These are phyloP conservation scores for Sebastes oblongus DNA, from an alignment of 2,797 vertebrate species.

Conservation along the genomic window DNA sequence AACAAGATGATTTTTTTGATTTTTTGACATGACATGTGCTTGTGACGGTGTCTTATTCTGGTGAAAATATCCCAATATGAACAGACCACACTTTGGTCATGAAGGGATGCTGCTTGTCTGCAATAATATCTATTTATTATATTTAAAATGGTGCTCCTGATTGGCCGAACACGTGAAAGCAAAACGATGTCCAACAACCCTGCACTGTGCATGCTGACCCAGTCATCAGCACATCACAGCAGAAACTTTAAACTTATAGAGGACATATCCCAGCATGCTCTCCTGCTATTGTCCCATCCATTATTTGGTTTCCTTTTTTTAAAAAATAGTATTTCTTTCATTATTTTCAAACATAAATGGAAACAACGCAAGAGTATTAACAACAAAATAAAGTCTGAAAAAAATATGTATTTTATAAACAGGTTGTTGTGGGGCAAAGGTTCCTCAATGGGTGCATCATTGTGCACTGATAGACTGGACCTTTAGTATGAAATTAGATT, in stretches of 20 bases:
- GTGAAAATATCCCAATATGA: neutral
- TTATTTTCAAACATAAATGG: neutral
- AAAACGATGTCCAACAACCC: neutral
- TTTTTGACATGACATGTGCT: neutral
- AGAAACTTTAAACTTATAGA: neutral
- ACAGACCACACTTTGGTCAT: neutral
- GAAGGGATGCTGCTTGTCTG: neutral
- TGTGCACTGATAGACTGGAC: no score
- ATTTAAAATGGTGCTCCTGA: neutral
- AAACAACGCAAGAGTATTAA: neutral
- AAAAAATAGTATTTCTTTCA: neutral
- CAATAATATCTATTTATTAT: neutral
- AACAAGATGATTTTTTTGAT: neutral
- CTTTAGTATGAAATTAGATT: neutral
- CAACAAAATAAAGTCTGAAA: neutral
- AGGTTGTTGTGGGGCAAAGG: neutral
- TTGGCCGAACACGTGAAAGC: no score
- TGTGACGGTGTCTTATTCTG: neutral
- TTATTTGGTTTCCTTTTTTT: neutral
- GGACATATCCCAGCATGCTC: neutral
- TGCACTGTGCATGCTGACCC: neutral
- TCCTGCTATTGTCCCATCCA: neutral
- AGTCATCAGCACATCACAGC: neutral
- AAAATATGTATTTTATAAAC: neutral
- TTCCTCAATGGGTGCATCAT: neutral